phyloP scores from a whole-genome alignment of 2,888 invertebrate species.

The Bombylius discolor region DNA sequence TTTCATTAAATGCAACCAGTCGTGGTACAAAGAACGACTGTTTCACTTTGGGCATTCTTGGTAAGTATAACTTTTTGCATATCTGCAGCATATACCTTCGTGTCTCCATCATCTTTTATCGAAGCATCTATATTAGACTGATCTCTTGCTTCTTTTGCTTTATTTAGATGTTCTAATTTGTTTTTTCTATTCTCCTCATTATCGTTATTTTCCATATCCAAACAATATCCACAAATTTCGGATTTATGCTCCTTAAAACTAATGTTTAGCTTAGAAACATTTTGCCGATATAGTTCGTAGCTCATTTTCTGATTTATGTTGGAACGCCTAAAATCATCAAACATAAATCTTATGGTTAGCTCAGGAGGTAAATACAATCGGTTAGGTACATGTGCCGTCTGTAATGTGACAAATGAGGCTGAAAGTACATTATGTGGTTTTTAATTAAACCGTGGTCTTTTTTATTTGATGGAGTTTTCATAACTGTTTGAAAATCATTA shows the following conservation, averaged over 20 bases:
- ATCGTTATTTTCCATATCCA: background rate
- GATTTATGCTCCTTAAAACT: background rate
- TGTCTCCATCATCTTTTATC: background rate
- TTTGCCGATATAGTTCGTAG: background rate
- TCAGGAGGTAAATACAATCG: too few species aligned
- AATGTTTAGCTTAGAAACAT: background rate
- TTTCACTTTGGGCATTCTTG: conserved; percentile 1
- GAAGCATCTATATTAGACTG: background rate
- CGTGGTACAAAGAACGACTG: background rate
- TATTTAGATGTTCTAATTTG: background rate
- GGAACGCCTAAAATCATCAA: too few species aligned
- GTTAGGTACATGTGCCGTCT: too few species aligned
- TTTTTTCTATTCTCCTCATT: background rate
- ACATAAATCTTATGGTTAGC: too few species aligned
- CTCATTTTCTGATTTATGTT: too few species aligned
- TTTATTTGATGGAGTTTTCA: too few species aligned
- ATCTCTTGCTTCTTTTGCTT: background rate
- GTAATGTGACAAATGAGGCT: too few species aligned
- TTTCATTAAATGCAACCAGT: too few species aligned
- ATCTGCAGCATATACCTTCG: background rate
- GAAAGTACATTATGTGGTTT: too few species aligned
- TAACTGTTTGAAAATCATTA: too few species aligned
- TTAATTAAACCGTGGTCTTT: too few species aligned
- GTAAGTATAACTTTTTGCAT: background rate
- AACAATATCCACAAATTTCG: background rate